Base-by-base conservation (phyloP, 1,140 invertebrate species). In the Caenorhabditis inopinata region DNA sequence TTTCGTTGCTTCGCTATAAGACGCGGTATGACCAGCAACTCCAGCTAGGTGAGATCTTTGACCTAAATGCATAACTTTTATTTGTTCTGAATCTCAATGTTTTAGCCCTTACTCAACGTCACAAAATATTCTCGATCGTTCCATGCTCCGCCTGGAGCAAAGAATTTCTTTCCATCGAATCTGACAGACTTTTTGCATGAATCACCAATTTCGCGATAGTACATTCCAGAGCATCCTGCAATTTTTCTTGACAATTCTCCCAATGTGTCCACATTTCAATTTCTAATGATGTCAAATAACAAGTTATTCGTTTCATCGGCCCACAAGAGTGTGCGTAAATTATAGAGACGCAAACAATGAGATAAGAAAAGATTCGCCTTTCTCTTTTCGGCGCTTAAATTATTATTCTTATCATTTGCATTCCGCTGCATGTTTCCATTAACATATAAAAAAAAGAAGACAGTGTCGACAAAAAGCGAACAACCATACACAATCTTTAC, bases 121-220 rank as follows among this genome's bases (percentile, higher is more conserved):
- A 80, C 82, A 58, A 27, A 83, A 38, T 83, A 83, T 35, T 76
- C 76, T 23, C 78, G 74, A 35, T 83, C 81, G 32, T 82, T 76
- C 81, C 83, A 84, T 25, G 51, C 53, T 51, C 81, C 81, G 16
- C 78, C 78, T 14, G 79, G 78, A 18, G 81, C 51, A 5, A 47
- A 48, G 45, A 84, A 83, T 38, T 83, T 83, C 42, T 82, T 78
- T n/a, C 83, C 83, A 76, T 84, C 83, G 48, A 83, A 84, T 76
- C 78, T 84, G 18, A 84, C 83, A 21, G 53, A 48, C 49, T 75
- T 80, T 21, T 80, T 83, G 11, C 47, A 32, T 9, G 35, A 18
- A 16, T 45, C 42, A 4, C 82, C 78, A 16, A 16, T 32, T 42
- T 80, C 62, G 21, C 74, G 47, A 38, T 83, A 83, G 45, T 83